A percentile compares a stretch with the other conserved stretches of the same genome.
These are phyloP conservation scores for Invenusta paracnida DNA, from an alignment of 2,888 invertebrate genomes.

Conservation along the genomic window DNA sequence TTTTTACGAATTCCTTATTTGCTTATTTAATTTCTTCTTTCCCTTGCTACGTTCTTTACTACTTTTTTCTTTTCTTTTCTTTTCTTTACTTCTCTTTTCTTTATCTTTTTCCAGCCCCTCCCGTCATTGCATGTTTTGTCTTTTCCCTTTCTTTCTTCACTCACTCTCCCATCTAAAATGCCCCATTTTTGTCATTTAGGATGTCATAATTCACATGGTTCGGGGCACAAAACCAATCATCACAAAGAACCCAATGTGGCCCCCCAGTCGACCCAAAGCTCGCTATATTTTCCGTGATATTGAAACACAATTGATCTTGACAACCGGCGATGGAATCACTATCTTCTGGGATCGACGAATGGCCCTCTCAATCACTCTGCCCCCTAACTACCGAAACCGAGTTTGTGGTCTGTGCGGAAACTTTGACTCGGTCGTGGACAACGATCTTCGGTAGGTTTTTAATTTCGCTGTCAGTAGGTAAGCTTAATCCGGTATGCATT, in stretches of 20 bases:
- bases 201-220: slow-evolving; percentile 46
- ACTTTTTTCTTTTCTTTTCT: too few species aligned
- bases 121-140: not conserved
- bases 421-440: slow-evolving; percentile 38
- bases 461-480: too few species aligned
- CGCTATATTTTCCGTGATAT: not conserved
- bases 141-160: not conserved
- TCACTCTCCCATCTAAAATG: slow-evolving; percentile 37
- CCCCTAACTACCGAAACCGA: slow-evolving; percentile 31
- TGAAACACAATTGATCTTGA: slow-evolving; percentile 30
- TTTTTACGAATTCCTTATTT: too few species aligned
- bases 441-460: slow-evolving; percentile 41
- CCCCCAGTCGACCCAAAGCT: slow-evolving; percentile 30
- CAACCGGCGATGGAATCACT: slow-evolving; percentile 32
- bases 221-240: slow-evolving; percentile 46
- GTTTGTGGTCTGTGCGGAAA: slow-evolving; percentile 47
- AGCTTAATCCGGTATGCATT: too few species aligned
- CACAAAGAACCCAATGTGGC: slow-evolving; percentile 34
- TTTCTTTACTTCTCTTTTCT: too few species aligned
- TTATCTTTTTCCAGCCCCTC: too few species aligned
- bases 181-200: slow-evolving; percentile 38
- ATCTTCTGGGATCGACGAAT: slow-evolving; percentile 38
- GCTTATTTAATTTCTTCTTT: too few species aligned
- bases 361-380: slow-evolving; percentile 34
- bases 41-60: too few species aligned